These are phyloP conservation scores for Trichomycterus rosablanca DNA, from an alignment of 2,113 vertebrate genomes.

Conservation along the genomic window DNA sequence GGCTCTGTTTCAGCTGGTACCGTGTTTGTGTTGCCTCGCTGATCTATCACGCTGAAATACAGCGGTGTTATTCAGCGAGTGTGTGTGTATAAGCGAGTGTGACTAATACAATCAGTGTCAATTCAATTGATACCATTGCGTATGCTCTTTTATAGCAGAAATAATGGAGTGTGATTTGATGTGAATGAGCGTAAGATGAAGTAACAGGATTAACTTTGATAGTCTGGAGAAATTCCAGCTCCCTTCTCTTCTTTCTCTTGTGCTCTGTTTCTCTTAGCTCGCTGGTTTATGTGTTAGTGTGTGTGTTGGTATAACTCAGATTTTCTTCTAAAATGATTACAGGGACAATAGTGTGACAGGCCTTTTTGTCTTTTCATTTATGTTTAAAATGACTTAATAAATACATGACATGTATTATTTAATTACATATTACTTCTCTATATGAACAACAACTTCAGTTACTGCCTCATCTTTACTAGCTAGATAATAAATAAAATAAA, in stretches of 20 bases:
- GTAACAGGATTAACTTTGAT: slow-evolving; percentile 36
- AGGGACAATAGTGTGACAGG: too few relatives aligned
- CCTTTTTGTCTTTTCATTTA: too few relatives aligned
- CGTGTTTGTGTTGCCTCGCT: neutral
- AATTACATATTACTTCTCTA: too few relatives aligned
- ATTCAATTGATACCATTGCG: slow-evolving; percentile 7
- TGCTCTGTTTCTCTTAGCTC: neutral
- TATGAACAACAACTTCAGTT: too few relatives aligned
- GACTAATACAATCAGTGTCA: slow-evolving; percentile 1
- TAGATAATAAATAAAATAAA: too few relatives aligned
- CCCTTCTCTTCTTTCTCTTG: neutral
- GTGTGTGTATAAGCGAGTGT: slow-evolving; percentile 19
- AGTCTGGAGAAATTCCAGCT: slow-evolving; percentile 18
- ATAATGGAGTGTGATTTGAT: slow-evolving; percentile 8
- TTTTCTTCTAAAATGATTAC: too few relatives aligned
- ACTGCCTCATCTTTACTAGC: too few relatives aligned
- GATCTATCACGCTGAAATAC: neutral
- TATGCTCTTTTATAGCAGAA: slow-evolving; percentile 15
- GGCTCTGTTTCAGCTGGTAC: neutral
- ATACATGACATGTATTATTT: too few relatives aligned
- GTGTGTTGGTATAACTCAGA: too few relatives aligned
- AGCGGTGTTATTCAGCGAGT: slow-evolving; percentile 22
- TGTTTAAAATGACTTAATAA: too few relatives aligned
- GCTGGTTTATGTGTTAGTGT: too few relatives aligned
- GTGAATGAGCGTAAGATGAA: slow-evolving; percentile 25